phyloP scores from a whole-genome alignment of 1,140 invertebrate species.

The Zaprionus ghesquierei region DNA sequence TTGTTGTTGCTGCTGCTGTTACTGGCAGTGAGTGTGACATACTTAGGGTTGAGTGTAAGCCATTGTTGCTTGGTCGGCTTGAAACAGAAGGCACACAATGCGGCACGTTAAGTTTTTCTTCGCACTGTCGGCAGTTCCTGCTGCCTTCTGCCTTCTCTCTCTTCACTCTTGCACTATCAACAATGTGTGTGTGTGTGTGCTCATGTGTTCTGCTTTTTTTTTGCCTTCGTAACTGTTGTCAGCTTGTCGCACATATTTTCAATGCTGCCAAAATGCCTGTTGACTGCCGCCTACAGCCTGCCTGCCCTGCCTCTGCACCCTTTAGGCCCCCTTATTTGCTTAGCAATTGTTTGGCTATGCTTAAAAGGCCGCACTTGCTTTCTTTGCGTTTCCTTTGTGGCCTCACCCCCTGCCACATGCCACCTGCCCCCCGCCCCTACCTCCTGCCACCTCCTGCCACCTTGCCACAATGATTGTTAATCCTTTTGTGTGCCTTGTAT shows the following conservation, averaged over 20 bases:
- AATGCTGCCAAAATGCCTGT: constrained; percentile 48
- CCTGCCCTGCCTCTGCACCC: background rate
- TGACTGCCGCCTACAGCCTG: constrained; percentile 27
- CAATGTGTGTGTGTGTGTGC: constrained; percentile 29
- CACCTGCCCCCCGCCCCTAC: background rate
- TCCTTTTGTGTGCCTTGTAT: constrained; percentile 61
- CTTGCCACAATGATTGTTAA: constrained; percentile 41
- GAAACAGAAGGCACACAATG: constrained; percentile 38
- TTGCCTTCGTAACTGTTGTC: constrained; percentile 16
- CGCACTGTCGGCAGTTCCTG: constrained; percentile 9
- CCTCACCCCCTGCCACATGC: background rate
- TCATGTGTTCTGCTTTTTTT: background rate
- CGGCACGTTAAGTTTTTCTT: constrained; percentile 38
- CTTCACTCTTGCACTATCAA: constrained; percentile 60
- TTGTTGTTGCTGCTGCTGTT: constrained; percentile 4
- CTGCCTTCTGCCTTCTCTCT: constrained; percentile 17
- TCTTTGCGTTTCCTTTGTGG: constrained; percentile 3
- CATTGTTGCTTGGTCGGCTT: constrained; percentile 25
- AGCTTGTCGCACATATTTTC: constrained; percentile 27
- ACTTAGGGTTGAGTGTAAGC: constrained; percentile 43
- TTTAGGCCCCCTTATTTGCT: constrained; percentile 13
- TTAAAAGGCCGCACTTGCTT: constrained; percentile 31
- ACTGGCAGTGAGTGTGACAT: constrained; percentile 36
- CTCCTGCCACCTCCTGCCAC: background rate
- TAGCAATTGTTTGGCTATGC: constrained; percentile 41